Percentiles rank a stretch among this genome's conserved stretches.
phyloP scores from a whole-genome alignment of 2,797 vertebrate genomes.

The Peromyscus attwateri region DNA sequence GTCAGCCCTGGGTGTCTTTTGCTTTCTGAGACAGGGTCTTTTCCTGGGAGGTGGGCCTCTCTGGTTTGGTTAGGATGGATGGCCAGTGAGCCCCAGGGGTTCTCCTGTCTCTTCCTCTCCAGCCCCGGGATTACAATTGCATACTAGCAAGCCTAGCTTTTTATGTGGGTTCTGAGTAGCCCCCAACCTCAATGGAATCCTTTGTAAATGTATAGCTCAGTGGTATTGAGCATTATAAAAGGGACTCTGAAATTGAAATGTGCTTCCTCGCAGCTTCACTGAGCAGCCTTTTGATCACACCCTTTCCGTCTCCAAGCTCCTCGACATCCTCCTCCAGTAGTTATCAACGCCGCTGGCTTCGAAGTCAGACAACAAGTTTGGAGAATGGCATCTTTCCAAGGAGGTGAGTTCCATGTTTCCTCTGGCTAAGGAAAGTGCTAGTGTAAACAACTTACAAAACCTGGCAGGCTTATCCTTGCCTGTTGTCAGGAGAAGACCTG shows the following conservation, averaged over 20 bases:
- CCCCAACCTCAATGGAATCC: not conserved
- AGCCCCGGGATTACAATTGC: not conserved
- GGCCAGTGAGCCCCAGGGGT: not conserved
- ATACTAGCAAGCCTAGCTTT: not conserved
- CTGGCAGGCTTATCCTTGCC: not conserved
- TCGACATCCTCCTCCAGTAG: slow-evolving; percentile 92
- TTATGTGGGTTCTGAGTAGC: not conserved
- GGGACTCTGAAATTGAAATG: not conserved
- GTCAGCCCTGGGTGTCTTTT: not conserved
- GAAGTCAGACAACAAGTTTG: slow-evolving; percentile 93
- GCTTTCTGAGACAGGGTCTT: not conserved
- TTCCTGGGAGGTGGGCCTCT: not conserved
- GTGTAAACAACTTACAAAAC: not conserved
- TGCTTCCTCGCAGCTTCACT: slow-evolving; percentile 89
- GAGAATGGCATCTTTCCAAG: slow-evolving; percentile 92
- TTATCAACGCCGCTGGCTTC: slow-evolving; percentile 93
- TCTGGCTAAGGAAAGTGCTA: not conserved
- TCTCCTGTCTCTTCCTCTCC: not conserved
- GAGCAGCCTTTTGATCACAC: slow-evolving; percentile 93
- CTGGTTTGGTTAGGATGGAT: not conserved
- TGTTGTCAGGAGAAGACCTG: not conserved
- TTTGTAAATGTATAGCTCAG: not conserved
- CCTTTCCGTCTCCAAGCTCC: slow-evolving; percentile 92
- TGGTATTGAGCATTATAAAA: not conserved
- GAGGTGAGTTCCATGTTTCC: slow-evolving; percentile 86